Conservation (phyloP, 2,888 invertebrate genomes). For the Caprella mutica region DNA sequence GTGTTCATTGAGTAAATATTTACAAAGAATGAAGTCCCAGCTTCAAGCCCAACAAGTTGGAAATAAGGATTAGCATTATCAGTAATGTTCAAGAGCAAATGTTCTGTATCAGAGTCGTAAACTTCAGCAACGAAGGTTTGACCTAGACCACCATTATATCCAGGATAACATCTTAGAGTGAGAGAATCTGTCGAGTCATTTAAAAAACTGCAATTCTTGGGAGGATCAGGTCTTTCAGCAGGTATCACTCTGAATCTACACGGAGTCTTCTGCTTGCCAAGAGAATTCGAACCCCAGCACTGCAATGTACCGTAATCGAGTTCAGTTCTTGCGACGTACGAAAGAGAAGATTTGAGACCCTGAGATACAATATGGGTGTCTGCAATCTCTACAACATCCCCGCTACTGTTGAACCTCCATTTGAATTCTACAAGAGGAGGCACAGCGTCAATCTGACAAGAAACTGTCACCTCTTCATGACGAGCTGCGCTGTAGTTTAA, state of each 20-base stretch:
- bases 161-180: slow-evolving; percentile 23
- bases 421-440: slow-evolving; percentile 25
- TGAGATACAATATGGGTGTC: slow-evolving; percentile 22
- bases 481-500: slow-evolving; percentile 30
- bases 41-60: slow-evolving; percentile 24
- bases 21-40: slow-evolving; percentile 24
- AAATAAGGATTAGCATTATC: slow-evolving; percentile 26
- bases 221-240: slow-evolving; percentile 27
- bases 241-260: slow-evolving; percentile 85
- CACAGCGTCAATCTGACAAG: slow-evolving; percentile 31
- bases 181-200: slow-evolving; percentile 28
- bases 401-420: slow-evolving; percentile 33
- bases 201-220: slow-evolving; percentile 23
- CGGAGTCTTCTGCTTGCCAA: slow-evolving; percentile 71
- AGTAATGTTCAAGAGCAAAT: slow-evolving; percentile 24
- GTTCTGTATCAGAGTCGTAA: slow-evolving; percentile 18
- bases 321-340: slow-evolving; percentile 27
- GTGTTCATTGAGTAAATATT: slow-evolving; percentile 22
- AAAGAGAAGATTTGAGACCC: slow-evolving; percentile 23
- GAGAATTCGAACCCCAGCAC: slow-evolving; percentile 71
- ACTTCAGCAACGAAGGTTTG: slow-evolving; percentile 29
- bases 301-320: slow-evolving; percentile 73
- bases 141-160: slow-evolving; percentile 27
- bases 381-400: slow-evolving; percentile 30
- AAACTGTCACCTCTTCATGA: slow-evolving; percentile 27